Percentiles rank a stretch among this genome's conserved stretches.
These are phyloP conservation scores for Acanthis flammea DNA, from an alignment of 2,797 vertebrate genomes.

Conservation along the genomic window DNA sequence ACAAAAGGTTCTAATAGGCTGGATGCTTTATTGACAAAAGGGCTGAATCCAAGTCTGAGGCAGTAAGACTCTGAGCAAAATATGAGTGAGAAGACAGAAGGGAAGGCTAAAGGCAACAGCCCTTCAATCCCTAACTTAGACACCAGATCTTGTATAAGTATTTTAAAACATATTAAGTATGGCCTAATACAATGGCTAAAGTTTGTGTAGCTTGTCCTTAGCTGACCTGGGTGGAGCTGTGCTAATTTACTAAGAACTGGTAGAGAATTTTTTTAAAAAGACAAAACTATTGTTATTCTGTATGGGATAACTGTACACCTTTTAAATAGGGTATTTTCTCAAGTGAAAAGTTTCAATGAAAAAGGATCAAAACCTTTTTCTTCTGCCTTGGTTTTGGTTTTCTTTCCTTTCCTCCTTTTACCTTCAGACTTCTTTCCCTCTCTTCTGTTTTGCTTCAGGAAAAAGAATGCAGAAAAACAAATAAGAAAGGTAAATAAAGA, in stretches of 20 bases:
- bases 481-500: not conserved
- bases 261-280: not conserved
- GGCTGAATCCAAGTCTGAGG: not conserved
- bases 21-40: not conserved
- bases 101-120: not conserved
- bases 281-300: not conserved
- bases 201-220: not conserved
- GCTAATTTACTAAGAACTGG: not conserved
- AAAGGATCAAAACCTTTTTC: not conserved
- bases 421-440: not conserved
- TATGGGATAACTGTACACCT: not conserved
- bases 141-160: not conserved
- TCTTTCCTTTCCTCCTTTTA: not conserved
- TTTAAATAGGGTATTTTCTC: not conserved
- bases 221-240: not conserved
- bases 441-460: not conserved
- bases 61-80: not conserved
- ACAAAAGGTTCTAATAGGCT: not conserved
- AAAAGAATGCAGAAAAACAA: not conserved
- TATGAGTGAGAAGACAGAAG: not conserved
- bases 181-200: not conserved
- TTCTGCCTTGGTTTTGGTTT: not conserved
- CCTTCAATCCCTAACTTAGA: not conserved
- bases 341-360: not conserved
- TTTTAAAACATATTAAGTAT: not conserved